Percentiles rank a stretch among this genome's conserved stretches.
Evolutionary conservation across 2,113 vertebrate species (phyloP).

Genomic region (Tupaia chinensis): DNA sequence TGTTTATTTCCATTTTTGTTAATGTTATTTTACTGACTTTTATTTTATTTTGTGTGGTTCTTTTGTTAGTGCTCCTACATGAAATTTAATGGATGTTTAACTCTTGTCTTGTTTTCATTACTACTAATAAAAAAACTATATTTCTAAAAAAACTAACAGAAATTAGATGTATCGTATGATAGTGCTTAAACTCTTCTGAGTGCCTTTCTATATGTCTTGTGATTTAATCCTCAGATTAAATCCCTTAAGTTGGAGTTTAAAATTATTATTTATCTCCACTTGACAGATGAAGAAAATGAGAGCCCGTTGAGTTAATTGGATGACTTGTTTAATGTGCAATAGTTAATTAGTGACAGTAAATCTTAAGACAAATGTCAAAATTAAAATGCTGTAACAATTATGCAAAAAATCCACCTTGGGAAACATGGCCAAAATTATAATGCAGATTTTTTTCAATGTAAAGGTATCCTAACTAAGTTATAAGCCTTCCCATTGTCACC

Average conservation of each 20-base stretch:
- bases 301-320: constrained; percentile 19
- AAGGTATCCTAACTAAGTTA: background rate
- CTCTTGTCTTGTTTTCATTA: constrained; percentile 44
- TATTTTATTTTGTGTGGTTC: constrained; percentile 30
- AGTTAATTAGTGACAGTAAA: constrained; percentile 9
- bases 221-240: background rate
- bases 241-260: background rate
- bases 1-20: constrained; percentile 41
- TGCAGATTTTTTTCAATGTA: background rate
- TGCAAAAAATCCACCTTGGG: background rate
- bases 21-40: constrained; percentile 17
- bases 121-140: background rate
- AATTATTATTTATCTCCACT: constrained; percentile 20
- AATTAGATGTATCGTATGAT: constrained; percentile 21
- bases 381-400: constrained; percentile 3
- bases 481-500: background rate
- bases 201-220: background rate
- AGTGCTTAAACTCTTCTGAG: constrained; percentile 23
- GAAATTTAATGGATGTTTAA: constrained; percentile 44
- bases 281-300: constrained; percentile 22
- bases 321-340: constrained; percentile 26
- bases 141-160: constrained; percentile 31
- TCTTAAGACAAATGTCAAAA: constrained; percentile 15
- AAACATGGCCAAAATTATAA: background rate
- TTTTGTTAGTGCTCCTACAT: constrained; percentile 6